Base-by-base conservation (phyloP, 2,888 invertebrate species). In the Prionchulus punctatus region DNA sequence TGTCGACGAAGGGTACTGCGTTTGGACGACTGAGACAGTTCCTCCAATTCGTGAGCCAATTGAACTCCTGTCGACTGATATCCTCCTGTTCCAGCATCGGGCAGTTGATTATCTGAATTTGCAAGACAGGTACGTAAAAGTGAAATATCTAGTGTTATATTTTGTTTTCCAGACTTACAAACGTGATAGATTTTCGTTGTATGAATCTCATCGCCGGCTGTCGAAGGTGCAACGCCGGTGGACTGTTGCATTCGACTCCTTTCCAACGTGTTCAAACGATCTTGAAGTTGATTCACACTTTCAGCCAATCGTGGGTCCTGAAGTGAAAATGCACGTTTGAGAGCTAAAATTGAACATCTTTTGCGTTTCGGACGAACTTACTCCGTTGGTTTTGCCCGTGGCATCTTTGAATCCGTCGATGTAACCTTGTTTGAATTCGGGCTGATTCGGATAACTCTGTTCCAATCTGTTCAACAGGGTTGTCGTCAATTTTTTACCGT, bases 151-250 rank as follows among this genome's bases (percentile, higher is more conserved):
- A n/a, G 21, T 47, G 4, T 26, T n/a, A 12, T 15, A 4, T 4
- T 47, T 4, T 47, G 21, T 21, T 23, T 47, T 21, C 48, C 48
- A 47, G 21, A 66, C 67, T 67, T 58, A 66, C 66, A 70, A 58
- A 70, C 70, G 61, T 70, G 70, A 60, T 70, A 70, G 60, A 70
- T 70, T 61, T 68, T 70, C 2, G 70, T 70, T n/a, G 67, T 66
- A 56, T 70, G 70, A 31, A 70, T 65, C 58, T 70, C 70, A 55
- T 70, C 70, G 53, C 68, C 70, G 30, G 28, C 55, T 3, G 52
- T 23, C 4, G 4, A 23, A 3, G 2, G n/a, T 51, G 7, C 12
- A 47, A 54, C 12, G 4, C 23, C 45, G 12, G 12, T 12, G n/a
- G n/a, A n/a, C n/a, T n/a, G n/a, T n/a, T n/a, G n/a, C 45, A 23